These are phyloP conservation scores for Leucophora obtusa DNA, from an alignment of 2,888 invertebrate species.

Conservation along the genomic window DNA sequence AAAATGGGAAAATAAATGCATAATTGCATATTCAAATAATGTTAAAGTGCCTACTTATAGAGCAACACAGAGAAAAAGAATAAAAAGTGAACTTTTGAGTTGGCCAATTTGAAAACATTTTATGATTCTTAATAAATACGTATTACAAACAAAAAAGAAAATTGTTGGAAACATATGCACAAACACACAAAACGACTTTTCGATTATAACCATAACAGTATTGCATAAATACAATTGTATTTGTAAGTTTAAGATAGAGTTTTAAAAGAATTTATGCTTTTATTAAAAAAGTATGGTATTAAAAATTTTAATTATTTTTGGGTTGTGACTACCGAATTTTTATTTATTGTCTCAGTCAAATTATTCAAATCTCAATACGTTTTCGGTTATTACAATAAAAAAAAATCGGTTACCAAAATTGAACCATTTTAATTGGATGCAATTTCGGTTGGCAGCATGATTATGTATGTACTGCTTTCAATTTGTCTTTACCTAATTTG, in stretches of 20 bases:
- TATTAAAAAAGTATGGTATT: too few species aligned
- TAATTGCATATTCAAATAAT: slow-evolving; percentile 46
- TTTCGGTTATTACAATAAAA: too few species aligned
- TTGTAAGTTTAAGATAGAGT: neutral
- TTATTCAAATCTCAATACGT: too few species aligned
- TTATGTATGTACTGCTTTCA: too few species aligned
- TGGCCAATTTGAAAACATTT: slow-evolving; percentile 45
- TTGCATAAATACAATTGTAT: neutral
- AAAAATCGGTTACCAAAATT: too few species aligned
- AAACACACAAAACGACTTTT: neutral
- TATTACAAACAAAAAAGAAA: slow-evolving; percentile 12
- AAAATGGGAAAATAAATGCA: slow-evolving; percentile 27
- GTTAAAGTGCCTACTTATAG: slow-evolving; percentile 35
- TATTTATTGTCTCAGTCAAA: too few species aligned
- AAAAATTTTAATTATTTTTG: too few species aligned
- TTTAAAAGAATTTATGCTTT: neutral
- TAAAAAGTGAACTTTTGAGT: slow-evolving; percentile 6
- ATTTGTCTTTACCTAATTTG: too few species aligned
- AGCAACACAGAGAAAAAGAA: neutral
- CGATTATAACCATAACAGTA: neutral
- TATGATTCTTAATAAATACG: slow-evolving; percentile 45
- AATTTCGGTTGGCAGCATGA: too few species aligned
- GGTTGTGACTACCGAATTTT: too few species aligned
- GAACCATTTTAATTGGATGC: too few species aligned
- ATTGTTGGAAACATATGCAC: neutral